Percentiles rank a stretch among this genome's conserved stretches.
Conservation (phyloP, 1,140 invertebrate genomes). For the Drosophila sproati region DNA sequence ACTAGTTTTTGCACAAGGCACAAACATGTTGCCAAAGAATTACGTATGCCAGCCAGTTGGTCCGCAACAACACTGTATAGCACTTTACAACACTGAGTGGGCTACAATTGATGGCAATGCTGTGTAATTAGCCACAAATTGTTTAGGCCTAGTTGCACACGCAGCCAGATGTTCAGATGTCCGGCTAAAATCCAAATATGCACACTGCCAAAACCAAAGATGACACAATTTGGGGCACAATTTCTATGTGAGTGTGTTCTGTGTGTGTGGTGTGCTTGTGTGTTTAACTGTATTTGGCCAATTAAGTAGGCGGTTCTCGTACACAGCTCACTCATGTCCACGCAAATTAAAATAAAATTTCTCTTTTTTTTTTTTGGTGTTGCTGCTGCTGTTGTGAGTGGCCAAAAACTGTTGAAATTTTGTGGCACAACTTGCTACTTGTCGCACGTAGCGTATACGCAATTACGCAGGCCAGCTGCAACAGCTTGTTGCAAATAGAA, state of each 20-base stretch:
- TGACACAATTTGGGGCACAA: conserved; percentile 71
- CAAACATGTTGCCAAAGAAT: conserved; percentile 33
- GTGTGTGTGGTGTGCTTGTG: conserved; percentile 21
- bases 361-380: conserved; percentile 5
- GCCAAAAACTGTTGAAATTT: conserved; percentile 61
- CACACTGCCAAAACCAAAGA: conserved; percentile 75
- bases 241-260: conserved; percentile 21
- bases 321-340: conserved; percentile 46
- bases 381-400: conserved; percentile 10
- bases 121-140: conserved; percentile 82
- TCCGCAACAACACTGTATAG: conserved; percentile 20
- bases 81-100: conserved; percentile 35
- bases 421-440: conserved; percentile 51
- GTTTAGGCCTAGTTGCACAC: conserved; percentile 78
- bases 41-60: conserved; percentile 31
- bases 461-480: conserved; percentile 55
- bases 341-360: conserved; percentile 77
- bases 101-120: conserved; percentile 75
- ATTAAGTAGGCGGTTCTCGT: conserved; percentile 77
- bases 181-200: conserved; percentile 68
- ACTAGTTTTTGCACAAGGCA: conserved; percentile 11
- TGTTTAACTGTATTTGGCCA: conserved; percentile 52
- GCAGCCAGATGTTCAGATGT: conserved; percentile 33
- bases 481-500: conserved; percentile 19
- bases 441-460: conserved; percentile 71